Base-by-base conservation (phyloP, 2,888 invertebrate genomes). In the Amblyjoppa fuscipennis region DNA sequence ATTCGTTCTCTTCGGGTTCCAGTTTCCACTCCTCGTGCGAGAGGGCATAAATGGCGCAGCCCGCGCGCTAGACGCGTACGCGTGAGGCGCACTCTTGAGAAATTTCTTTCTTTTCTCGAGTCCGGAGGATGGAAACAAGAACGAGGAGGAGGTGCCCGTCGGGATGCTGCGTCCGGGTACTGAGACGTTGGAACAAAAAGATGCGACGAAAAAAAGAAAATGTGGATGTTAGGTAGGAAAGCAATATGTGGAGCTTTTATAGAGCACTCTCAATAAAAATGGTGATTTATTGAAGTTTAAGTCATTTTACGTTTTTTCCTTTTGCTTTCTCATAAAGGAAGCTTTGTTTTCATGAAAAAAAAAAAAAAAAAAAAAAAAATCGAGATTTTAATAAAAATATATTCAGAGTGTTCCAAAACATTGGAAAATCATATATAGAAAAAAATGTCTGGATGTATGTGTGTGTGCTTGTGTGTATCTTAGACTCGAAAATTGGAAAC, bases 11-110 rank as follows among this genome's bases (percentile, higher is more conserved):
- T 38, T 53, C 66, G 51, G 34, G 68, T 56, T 68, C 7, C 38
- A 68, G 38, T 41, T 41, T 38, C 74, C 68, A 38, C 38, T 56
- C 56, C 75, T 41, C 74, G 69, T 78, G 51, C n/a, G 64, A 81
- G 74, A 66, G 25, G 31, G 81, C 76, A 76, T 76, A 76, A 76
- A 75, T 66, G 64, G 64, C 64, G 51, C 34, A 76, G 41, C 53
- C 68, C 68, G 25, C 53, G 38, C 53, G 68, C 38, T 68, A 66
- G 77, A 38, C 56, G 6, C 25, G 53, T 25, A 38, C 56, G 20
- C 16, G 41, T 38, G 31, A 64, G 5, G 16, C 16, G 49, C 75
- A 45, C 64, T 76, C 66, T 49, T 20, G 7, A 49, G 28, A 64
- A 64, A 51, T 31, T 13, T 66, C 66, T 68, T 77, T 68, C 77